These are phyloP conservation scores for Aphidius ervi DNA, from an alignment of 1,140 invertebrate species.

Conservation along the genomic window DNA sequence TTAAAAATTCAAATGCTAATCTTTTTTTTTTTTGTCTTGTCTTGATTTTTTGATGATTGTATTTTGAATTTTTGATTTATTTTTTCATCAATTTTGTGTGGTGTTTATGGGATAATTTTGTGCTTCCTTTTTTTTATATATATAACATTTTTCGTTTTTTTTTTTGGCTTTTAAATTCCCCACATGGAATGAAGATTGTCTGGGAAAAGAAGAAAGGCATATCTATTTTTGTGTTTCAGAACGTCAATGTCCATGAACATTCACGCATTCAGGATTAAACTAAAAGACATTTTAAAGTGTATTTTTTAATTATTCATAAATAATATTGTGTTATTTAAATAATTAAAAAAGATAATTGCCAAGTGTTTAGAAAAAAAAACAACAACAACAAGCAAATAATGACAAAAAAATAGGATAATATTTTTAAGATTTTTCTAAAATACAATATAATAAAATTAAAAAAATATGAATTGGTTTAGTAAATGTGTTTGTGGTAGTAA, in stretches of 20 bases:
- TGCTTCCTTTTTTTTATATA: not conserved
- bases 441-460: too few species aligned
- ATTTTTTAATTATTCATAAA: not conserved
- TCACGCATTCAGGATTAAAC: not conserved
- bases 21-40: not conserved
- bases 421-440: too few species aligned
- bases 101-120: not conserved
- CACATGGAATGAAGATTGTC: not conserved
- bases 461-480: constrained; percentile 25
- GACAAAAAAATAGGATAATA: too few species aligned
- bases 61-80: not conserved
- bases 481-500: constrained; percentile 26
- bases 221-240: not conserved
- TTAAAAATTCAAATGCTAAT: not conserved
- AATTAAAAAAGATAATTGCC: too few species aligned
- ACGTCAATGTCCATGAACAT: not conserved
- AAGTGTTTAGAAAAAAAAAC: too few species aligned
- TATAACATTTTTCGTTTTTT: not conserved
- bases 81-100: not conserved
- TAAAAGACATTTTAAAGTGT: not conserved
- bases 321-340: too few species aligned
- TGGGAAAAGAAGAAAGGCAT: constrained; percentile 1
- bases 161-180: not conserved
- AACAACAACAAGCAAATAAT: not conserved
- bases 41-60: too few species aligned